Evolutionary conservation across 2,888 invertebrate genomes (phyloP).

Genomic region (Drosophila subsilvestris): DNA sequence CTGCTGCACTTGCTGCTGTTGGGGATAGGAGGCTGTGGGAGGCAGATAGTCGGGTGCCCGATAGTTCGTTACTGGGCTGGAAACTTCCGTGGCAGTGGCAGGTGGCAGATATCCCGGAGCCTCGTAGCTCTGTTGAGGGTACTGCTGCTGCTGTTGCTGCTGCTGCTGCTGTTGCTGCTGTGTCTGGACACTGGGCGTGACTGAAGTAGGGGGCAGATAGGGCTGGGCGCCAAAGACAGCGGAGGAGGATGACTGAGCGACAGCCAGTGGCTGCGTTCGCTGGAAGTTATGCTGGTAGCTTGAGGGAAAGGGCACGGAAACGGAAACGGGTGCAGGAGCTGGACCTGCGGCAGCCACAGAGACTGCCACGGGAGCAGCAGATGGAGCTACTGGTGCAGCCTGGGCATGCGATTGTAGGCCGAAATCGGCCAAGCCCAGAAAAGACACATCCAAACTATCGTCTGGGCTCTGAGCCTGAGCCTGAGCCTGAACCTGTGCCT

Average conservation of each 20-base stretch:
- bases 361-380: constrained; percentile 27
- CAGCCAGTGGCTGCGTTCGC: constrained; percentile 33
- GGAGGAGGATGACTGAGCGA: constrained; percentile 5
- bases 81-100: constrained; percentile 3
- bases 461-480: too few species aligned
- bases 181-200: constrained; percentile 9
- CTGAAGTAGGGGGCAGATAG: constrained; percentile 59
- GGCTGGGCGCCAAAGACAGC: constrained; percentile 32
- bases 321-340: constrained; percentile 16
- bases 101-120: constrained; percentile 35
- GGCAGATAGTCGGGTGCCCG: constrained; percentile 53
- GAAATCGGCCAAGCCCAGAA: constrained; percentile 56
- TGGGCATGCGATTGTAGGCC: not conserved
- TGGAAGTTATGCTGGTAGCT: constrained; percentile 70
- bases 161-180: constrained; percentile 19
- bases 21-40: constrained; percentile 20
- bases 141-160: constrained; percentile 31
- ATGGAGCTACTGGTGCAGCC: constrained; percentile 11
- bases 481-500: constrained; percentile 34
- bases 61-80: constrained; percentile 21
- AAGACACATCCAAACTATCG: constrained; percentile 69
- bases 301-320: constrained; percentile 72
- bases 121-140: constrained; percentile 30
- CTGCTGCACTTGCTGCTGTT: constrained; percentile 33
- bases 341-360: constrained; percentile 23